These are phyloP conservation scores for Daphoenositta chrysoptera DNA, from an alignment of 2,113 vertebrate genomes.

Conservation along the genomic window DNA sequence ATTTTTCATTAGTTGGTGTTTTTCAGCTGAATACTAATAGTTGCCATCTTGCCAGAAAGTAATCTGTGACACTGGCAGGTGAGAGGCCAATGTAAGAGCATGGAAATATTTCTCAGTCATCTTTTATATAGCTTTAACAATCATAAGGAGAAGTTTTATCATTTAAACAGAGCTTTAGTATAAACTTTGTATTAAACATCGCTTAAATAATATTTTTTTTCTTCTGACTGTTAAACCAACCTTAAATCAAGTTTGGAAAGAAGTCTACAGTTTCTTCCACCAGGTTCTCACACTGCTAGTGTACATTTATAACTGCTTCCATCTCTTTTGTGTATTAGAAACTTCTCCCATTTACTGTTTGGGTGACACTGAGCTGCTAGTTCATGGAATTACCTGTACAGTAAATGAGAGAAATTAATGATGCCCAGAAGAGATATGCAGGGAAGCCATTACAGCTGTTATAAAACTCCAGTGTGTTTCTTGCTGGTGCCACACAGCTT, in stretches of 20 bases:
- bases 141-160: background rate
- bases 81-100: background rate
- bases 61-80: background rate
- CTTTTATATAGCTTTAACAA: background rate
- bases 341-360: background rate
- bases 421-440: background rate
- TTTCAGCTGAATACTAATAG: background rate
- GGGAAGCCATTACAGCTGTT: background rate
- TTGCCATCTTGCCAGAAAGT: background rate
- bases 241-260: background rate
- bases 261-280: background rate
- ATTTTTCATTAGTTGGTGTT: background rate
- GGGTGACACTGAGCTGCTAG: background rate
- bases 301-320: background rate
- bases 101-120: background rate
- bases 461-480: background rate
- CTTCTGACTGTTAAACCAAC: background rate
- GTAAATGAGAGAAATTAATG: background rate
- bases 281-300: background rate
- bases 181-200: background rate
- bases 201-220: background rate
- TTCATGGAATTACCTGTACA: background rate
- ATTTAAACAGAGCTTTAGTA: background rate
- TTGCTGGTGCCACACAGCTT: background rate
- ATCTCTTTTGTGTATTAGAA: background rate